These are phyloP conservation scores for Syncerus caffer DNA, from an alignment of 2,797 vertebrate genomes.

Conservation along the genomic window DNA sequence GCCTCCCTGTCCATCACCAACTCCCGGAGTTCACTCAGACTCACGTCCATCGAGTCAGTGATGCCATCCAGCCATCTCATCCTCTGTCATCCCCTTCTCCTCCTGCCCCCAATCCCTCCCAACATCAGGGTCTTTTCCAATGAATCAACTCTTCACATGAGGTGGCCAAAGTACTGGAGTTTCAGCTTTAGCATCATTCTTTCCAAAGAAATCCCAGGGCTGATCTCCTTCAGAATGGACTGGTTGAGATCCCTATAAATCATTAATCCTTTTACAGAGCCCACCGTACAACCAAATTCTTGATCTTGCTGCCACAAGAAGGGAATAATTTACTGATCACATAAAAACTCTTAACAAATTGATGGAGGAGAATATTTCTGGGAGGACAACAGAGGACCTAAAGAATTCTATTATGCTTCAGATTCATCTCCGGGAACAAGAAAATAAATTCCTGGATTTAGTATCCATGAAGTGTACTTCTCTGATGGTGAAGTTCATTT, in stretches of 20 bases:
- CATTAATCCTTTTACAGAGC: not conserved
- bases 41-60: no score
- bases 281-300: not conserved
- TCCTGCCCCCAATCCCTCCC: no score
- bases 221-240: no score
- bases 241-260: not conserved
- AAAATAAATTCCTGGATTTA: not conserved
- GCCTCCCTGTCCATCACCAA: no score
- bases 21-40: no score
- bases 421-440: not conserved
- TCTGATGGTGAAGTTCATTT: not conserved
- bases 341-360: not conserved
- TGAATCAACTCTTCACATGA: no score
- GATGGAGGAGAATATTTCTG: not conserved
- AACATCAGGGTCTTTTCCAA: no score
- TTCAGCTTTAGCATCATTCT: no score
- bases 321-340: not conserved
- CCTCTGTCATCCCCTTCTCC: no score
- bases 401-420: not conserved
- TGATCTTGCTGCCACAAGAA: not conserved
- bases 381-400: not conserved
- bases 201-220: no score
- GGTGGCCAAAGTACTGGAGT: no score
- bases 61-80: no score
- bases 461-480: not conserved